Evolutionary conservation across 2,113 vertebrate species (phyloP).

Genomic region (Orcinus orca): DNA sequence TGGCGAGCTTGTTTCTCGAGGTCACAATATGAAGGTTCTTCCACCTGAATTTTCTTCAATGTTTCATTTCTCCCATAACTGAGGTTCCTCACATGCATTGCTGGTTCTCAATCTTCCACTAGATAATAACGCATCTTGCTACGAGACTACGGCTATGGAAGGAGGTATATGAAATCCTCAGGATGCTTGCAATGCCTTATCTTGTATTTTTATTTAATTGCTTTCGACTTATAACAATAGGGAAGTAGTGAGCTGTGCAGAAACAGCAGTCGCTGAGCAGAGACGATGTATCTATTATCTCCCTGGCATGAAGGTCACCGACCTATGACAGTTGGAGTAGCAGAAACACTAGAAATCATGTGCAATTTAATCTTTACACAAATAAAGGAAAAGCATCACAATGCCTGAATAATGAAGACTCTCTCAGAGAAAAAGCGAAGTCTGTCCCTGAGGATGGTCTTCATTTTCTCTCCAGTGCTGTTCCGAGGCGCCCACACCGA

Average conservation of each 20-base stretch:
- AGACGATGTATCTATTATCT: constrained; percentile 98
- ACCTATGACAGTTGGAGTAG: constrained; percentile 92
- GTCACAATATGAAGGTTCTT: constrained; percentile 34
- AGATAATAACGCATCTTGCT: constrained; percentile 81
- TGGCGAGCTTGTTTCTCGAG: constrained; percentile 29
- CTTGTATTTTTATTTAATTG: constrained; percentile 97
- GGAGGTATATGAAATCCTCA: constrained; percentile 90
- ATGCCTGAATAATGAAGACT: constrained; percentile 91
- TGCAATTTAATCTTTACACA: constrained; percentile 99
- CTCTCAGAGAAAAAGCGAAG: constrained; percentile 84
- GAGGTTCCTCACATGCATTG: constrained; percentile 76
- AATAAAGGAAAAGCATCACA: constrained; percentile 93
- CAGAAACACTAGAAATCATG: constrained; percentile 94
- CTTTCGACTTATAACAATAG: constrained; percentile 94
- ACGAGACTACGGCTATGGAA: constrained; percentile 82
- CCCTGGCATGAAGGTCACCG: constrained; percentile 89
- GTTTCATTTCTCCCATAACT: constrained; percentile 62
- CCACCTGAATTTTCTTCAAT: constrained; percentile 56
- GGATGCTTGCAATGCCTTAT: constrained; percentile 82
- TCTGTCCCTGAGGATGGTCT: constrained; percentile 89
- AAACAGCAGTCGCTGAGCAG: constrained; percentile 85
- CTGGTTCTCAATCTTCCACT: constrained; percentile 83
- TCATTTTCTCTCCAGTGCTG: constrained; percentile 88
- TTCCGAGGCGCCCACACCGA: constrained; percentile 82
- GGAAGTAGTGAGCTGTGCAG: constrained; percentile 92